Percentiles rank a stretch among this genome's conserved stretches.
phyloP scores from a whole-genome alignment of 2,113 vertebrate species.

The Synchiropus splendidus region DNA sequence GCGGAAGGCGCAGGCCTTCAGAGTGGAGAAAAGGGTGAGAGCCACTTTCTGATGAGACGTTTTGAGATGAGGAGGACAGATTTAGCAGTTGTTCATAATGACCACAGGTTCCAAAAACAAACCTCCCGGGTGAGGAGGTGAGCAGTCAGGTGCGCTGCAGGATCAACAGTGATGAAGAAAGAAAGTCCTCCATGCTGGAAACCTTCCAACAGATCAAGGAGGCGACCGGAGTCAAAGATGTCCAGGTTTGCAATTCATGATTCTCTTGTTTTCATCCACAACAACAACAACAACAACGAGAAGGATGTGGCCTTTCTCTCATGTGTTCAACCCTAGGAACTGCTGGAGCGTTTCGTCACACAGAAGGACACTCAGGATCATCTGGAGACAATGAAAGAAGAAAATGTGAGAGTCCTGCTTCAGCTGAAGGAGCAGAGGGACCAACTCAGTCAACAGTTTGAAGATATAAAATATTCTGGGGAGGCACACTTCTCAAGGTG shows the following conservation, averaged over 20 bases:
- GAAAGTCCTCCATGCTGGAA: conserved; percentile 47
- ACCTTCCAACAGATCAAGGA: conserved; percentile 71
- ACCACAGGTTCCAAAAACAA: conserved; percentile 33
- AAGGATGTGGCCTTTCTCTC: no score
- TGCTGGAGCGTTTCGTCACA: conserved; percentile 67
- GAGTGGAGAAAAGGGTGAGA: conserved; percentile 68
- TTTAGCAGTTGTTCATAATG: no score
- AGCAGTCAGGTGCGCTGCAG: conserved; percentile 56
- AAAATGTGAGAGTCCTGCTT: conserved; percentile 61
- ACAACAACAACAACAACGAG: no score
- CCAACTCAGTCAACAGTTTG: conserved; percentile 54
- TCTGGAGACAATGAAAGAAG: conserved; percentile 65
- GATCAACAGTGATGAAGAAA: conserved; percentile 51
- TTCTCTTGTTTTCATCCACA: no score
- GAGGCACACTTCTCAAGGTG: conserved; percentile 69
- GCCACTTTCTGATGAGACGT: background rate
- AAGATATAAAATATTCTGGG: conserved; percentile 73
- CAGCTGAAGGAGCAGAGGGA: conserved; percentile 67
- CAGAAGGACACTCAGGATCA: conserved; percentile 69
- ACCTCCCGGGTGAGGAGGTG: conserved; percentile 55
- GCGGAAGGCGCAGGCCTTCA: conserved; percentile 63
- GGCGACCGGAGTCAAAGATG: conserved; percentile 69
- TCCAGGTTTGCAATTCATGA: conserved; percentile 35
- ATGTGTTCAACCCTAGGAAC: conserved; percentile 62
- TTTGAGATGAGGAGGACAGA: no score